phyloP scores from a whole-genome alignment of 1,140 invertebrate species.

The Aphis gossypii region DNA sequence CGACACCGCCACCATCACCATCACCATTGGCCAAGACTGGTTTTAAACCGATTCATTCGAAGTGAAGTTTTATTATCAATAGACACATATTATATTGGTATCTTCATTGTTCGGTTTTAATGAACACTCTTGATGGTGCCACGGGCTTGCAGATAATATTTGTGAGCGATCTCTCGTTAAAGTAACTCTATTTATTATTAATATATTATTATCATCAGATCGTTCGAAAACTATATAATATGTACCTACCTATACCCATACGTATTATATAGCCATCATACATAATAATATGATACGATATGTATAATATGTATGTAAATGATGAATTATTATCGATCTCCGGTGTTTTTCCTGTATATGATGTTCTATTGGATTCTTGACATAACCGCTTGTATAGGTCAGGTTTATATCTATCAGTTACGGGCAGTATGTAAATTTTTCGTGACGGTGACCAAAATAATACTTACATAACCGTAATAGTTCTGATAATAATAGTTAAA shows the following conservation, averaged over 20 bases:
- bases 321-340: neutral
- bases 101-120: conserved; percentile 56
- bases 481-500: neutral
- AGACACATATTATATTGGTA: conserved; percentile 30
- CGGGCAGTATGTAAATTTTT: neutral
- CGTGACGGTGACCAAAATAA: neutral
- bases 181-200: neutral
- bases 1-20: neutral
- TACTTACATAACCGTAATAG: neutral
- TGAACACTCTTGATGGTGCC: conserved; percentile 49
- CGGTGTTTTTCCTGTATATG: neutral
- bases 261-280: too few species aligned
- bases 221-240: neutral
- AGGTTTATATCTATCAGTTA: neutral
- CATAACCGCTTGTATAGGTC: conserved; percentile 22
- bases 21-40: neutral
- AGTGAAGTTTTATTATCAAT: conserved; percentile 51
- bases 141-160: conserved; percentile 49
- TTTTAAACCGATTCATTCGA: conserved; percentile 48
- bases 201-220: neutral
- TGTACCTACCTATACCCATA: neutral
- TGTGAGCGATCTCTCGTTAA: conserved; percentile 1
- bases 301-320: neutral
- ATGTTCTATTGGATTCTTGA: neutral
- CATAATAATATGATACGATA: neutral